Conservation (phyloP, 2,888 invertebrate genomes). For the Venustoraphidia nigricollis region DNA sequence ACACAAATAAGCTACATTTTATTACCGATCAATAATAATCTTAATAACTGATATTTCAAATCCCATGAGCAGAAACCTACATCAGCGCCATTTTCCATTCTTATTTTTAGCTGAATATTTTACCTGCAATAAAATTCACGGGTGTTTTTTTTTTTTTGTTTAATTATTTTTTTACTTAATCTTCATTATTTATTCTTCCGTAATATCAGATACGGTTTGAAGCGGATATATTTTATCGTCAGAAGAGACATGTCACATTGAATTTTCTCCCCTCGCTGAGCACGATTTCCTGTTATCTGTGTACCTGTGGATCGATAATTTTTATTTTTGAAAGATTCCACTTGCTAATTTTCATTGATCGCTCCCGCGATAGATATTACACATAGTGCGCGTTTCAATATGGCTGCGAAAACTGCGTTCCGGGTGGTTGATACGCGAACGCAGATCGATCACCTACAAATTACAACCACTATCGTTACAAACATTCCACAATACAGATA, state of each 20-base stretch:
- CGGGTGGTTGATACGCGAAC: conserved; percentile 37
- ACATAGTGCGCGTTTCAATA: conserved; percentile 38
- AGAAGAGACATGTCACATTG: conserved; percentile 3
- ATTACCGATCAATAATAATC: too few species aligned
- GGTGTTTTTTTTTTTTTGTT: too few species aligned
- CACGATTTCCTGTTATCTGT: conserved; percentile 4
- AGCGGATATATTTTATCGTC: background rate
- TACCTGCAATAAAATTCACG: too few species aligned
- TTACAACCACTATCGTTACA: background rate
- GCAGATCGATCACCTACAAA: conserved; percentile 31
- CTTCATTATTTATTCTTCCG: too few species aligned
- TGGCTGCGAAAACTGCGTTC: conserved; percentile 48
- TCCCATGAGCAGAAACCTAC: too few species aligned
- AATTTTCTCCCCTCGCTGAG: conserved; percentile 3
- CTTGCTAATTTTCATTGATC: conserved; percentile 24
- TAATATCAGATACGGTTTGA: too few species aligned
- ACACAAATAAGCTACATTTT: too few species aligned
- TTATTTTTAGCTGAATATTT: too few species aligned
- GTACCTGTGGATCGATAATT: conserved; percentile 1
- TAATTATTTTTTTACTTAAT: too few species aligned
- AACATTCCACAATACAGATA: background rate
- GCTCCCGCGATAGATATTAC: conserved; percentile 24
- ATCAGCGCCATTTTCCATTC: too few species aligned
- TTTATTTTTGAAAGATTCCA: conserved; percentile 18
- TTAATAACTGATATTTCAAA: too few species aligned